Percentiles rank a stretch among this genome's conserved stretches.
phyloP scores from a whole-genome alignment of 35 echinoderm and acorn worm genomes.

The Stichopus chloronotus region DNA sequence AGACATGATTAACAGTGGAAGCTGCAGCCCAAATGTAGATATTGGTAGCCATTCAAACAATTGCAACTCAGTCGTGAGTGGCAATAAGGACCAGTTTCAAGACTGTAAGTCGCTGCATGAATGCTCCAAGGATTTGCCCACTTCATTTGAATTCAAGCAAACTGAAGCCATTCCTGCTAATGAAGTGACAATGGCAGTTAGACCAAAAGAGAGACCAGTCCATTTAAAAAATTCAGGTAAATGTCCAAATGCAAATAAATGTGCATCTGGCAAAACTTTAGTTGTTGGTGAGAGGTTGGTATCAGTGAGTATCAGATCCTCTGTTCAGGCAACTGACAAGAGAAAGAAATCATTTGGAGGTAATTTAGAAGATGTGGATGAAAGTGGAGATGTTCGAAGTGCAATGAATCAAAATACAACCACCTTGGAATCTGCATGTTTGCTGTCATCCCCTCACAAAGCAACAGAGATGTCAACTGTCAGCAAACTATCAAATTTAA shows the following conservation, averaged over 20 bases:
- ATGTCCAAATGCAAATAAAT: background rate
- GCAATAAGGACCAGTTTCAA: too few relatives aligned
- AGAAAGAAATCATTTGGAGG: background rate
- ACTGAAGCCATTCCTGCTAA: background rate
- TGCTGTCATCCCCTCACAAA: background rate
- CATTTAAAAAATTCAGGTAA: background rate
- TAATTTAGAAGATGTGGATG: background rate
- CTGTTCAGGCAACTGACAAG: background rate
- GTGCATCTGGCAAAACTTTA: background rate
- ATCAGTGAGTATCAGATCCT: background rate
- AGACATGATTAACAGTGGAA: too few relatives aligned
- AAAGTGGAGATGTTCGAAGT: background rate
- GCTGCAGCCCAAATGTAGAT: too few relatives aligned
- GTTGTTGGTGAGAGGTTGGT: background rate
- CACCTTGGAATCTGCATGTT: background rate
- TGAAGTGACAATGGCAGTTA: background rate
- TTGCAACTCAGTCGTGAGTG: too few relatives aligned
- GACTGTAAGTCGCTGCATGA: background rate
- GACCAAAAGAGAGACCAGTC: background rate
- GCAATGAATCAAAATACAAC: slow-evolving; percentile 32
- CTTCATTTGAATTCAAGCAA: background rate
- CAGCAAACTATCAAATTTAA: background rate
- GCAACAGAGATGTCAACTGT: background rate
- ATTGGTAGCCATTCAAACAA: too few relatives aligned
- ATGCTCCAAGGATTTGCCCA: background rate